Evolutionary conservation across 2,113 vertebrate species (phyloP).

Genomic region (Uropsilus gracilis): DNA sequence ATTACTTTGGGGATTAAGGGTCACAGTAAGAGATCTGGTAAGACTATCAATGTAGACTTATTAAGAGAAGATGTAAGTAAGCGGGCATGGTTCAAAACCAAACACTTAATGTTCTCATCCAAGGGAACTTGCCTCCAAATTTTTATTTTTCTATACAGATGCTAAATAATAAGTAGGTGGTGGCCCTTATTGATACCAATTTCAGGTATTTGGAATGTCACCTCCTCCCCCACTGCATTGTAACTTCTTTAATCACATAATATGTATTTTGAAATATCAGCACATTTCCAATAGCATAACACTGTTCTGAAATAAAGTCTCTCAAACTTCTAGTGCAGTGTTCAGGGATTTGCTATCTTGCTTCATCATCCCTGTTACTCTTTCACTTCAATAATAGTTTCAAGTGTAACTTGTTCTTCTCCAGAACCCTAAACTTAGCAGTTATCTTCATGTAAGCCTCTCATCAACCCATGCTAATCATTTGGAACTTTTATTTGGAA

Average conservation of each 20-base stretch:
- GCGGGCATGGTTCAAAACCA: background rate
- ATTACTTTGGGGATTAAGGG: background rate
- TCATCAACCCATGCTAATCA: background rate
- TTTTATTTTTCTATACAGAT: background rate
- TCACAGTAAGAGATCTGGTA: background rate
- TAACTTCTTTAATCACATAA: background rate
- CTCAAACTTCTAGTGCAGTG: background rate
- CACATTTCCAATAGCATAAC: background rate
- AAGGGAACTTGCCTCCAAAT: background rate
- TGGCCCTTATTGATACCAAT: background rate
- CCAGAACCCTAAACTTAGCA: background rate
- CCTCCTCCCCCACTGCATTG: background rate
- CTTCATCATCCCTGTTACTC: background rate
- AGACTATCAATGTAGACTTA: background rate
- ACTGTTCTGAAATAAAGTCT: background rate
- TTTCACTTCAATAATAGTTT: background rate
- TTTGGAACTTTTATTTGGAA: background rate
- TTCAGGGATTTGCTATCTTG: background rate
- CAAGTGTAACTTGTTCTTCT: background rate
- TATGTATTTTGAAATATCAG: background rate
- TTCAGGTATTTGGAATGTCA: background rate
- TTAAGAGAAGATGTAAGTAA: no score
- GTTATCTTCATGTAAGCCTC: background rate
- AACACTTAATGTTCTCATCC: background rate
- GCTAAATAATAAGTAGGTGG: background rate